Base-by-base conservation (phyloP, 2,113 vertebrate species). In the Lepisosteus osseus region DNA sequence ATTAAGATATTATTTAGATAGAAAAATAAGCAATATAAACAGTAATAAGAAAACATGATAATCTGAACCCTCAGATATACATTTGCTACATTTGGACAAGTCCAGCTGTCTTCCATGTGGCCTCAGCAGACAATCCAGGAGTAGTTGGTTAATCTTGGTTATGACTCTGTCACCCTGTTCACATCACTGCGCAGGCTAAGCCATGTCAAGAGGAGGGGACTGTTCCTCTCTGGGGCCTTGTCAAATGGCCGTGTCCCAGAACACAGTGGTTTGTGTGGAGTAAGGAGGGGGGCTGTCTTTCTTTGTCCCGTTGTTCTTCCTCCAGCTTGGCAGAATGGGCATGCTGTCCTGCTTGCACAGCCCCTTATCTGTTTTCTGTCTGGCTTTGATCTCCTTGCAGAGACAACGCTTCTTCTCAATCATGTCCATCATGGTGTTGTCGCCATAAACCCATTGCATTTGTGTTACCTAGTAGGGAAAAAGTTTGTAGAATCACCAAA, bases 241-340 rank as follows among this genome's bases (percentile, higher is more conserved):
- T 98, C 91, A 99, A 84, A 98, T 98, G 80, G 97, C 96, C 1
- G 96, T 99, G 82, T 97, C 97, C 96, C 96, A 98, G 88, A 97
- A 95, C 51, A 97, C 94, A 54, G 94, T 94, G 44, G 94, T 94
- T 7, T 96, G 94, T 83, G 95, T 93, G 13, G 94, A 92, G 75
- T 97, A 98, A 15, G 95, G 94, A 6, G 96, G 95, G 13, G 96
- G 95, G 71, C 95, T 94, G 79, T 93, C 93, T 82, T 98, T 98
- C 89, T 99, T 98, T 70, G 90, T 82, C 65, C 92, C 94, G 0
- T 92, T 90, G 44, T 88, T 97, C 86, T 94, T 97, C 88, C 92
- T 98, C 95, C 96, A 98, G 78, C 95, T 97, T 0, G 95, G 95
- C n/a, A 97, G 86, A 81, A 95, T 95, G 72, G 96, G 95, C 95